A percentile compares a stretch with the other conserved stretches of the same genome.
phyloP scores from a whole-genome alignment of 1,140 invertebrate genomes.

The Phortica variegata region DNA sequence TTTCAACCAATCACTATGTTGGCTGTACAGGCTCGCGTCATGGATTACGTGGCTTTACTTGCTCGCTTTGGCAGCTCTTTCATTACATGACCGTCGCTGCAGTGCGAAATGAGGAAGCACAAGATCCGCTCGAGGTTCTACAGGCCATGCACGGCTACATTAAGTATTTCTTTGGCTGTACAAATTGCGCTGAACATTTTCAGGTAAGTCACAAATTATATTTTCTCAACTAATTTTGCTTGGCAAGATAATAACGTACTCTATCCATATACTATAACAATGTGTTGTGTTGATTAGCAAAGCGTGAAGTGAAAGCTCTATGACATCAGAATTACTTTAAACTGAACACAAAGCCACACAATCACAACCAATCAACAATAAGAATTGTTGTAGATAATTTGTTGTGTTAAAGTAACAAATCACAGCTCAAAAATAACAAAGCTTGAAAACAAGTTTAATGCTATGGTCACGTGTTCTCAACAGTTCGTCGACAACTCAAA shows the following conservation, averaged over 20 bases:
- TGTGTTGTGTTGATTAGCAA: too few species aligned
- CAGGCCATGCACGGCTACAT: conserved; percentile 85
- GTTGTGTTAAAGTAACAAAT: too few species aligned
- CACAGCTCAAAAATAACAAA: too few species aligned
- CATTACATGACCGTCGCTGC: conserved; percentile 88
- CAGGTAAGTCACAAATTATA: conserved; percentile 59
- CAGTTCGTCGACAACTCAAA: too few species aligned
- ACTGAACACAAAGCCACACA: too few species aligned
- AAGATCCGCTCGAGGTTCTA: conserved; percentile 69
- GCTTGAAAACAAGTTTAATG: too few species aligned
- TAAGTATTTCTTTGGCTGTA: conserved; percentile 91
- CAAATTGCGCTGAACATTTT: conserved; percentile 88
- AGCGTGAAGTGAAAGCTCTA: too few species aligned
- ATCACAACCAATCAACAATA: too few species aligned
- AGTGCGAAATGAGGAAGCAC: conserved; percentile 57
- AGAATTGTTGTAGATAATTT: too few species aligned
- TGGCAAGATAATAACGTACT: neutral
- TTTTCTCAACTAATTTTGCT: too few species aligned
- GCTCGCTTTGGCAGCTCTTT: conserved; percentile 93
- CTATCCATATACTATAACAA: neutral
- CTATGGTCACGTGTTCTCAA: too few species aligned
- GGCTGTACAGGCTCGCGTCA: conserved; percentile 68
- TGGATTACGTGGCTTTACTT: conserved; percentile 85
- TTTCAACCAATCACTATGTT: conserved; percentile 56
- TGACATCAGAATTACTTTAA: too few species aligned